A percentile compares a stretch with the other conserved stretches of the same genome.
Evolutionary conservation across 2,797 vertebrate species (phyloP).

Genomic region (Falco concolor): DNA sequence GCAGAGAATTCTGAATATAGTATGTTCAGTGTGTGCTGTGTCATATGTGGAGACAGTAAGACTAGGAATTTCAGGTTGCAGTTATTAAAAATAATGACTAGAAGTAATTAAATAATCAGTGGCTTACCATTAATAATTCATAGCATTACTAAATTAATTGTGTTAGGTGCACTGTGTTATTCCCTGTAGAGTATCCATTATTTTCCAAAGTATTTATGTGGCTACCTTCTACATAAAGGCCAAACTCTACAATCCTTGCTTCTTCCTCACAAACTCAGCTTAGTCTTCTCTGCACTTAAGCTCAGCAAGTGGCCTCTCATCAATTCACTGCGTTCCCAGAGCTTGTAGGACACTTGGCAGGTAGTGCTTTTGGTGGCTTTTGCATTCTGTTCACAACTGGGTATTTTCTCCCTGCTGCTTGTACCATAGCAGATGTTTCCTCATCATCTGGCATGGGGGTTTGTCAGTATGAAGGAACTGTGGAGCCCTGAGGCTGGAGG

Average conservation of each 20-base stretch:
- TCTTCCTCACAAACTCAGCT: not conserved
- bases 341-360: too few species aligned
- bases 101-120: not conserved
- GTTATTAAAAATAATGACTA: not conserved
- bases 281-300: not conserved
- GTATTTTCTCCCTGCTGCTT: rapidly evolving
- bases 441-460: not conserved
- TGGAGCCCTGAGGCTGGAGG: not conserved
- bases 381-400: not conserved
- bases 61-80: not conserved
- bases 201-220: not conserved
- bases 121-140: not conserved
- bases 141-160: not conserved
- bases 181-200: not conserved
- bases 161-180: not conserved
- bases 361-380: not conserved
- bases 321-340: not conserved
- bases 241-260: not conserved
- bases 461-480: not conserved
- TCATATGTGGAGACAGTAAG: not conserved
- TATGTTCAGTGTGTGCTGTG: not conserved
- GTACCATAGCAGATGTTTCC: not conserved
- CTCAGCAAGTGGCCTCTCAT: not conserved
- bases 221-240: not conserved
- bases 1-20: not conserved